These are phyloP conservation scores for Prosopocoilus inquinatus DNA, from an alignment of 2,888 invertebrate genomes.

Conservation along the genomic window DNA sequence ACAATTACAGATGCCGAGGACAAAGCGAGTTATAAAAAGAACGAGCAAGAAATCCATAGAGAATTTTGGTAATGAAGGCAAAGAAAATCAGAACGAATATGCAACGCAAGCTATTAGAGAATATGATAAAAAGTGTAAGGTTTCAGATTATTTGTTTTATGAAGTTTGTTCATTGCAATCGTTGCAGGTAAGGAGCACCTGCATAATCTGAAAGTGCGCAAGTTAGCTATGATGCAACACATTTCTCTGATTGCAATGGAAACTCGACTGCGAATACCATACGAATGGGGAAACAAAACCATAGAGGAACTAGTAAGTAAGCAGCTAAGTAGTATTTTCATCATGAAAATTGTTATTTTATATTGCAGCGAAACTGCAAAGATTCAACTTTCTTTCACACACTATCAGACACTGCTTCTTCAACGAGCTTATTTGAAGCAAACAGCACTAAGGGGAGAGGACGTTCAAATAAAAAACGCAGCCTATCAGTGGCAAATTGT, in stretches of 20 bases:
- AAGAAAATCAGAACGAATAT: slow-evolving; percentile 1
- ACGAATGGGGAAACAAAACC: slow-evolving; percentile 19
- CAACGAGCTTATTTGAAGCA: slow-evolving; percentile 1
- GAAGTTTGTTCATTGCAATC: neutral
- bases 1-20: slow-evolving; percentile 13
- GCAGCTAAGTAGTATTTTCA: neutral
- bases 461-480: slow-evolving; percentile 4
- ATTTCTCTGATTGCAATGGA: neutral
- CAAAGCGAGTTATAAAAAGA: slow-evolving; percentile 10
- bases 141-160: neutral
- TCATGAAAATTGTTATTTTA: neutral
- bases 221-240: neutral
- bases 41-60: neutral
- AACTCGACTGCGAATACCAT: neutral
- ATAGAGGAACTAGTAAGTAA: slow-evolving; percentile 28
- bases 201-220: neutral
- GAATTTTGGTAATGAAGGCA: neutral
- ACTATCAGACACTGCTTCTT: slow-evolving; percentile 2
- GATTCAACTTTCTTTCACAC: slow-evolving; percentile 6
- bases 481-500: slow-evolving; percentile 5
- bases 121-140: slow-evolving; percentile 14
- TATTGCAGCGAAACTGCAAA: neutral
- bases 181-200: slow-evolving; percentile 5
- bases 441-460: neutral
- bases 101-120: slow-evolving; percentile 6